phyloP scores from a whole-genome alignment of 2,113 vertebrate genomes.

The Corythaixoides concolor region DNA sequence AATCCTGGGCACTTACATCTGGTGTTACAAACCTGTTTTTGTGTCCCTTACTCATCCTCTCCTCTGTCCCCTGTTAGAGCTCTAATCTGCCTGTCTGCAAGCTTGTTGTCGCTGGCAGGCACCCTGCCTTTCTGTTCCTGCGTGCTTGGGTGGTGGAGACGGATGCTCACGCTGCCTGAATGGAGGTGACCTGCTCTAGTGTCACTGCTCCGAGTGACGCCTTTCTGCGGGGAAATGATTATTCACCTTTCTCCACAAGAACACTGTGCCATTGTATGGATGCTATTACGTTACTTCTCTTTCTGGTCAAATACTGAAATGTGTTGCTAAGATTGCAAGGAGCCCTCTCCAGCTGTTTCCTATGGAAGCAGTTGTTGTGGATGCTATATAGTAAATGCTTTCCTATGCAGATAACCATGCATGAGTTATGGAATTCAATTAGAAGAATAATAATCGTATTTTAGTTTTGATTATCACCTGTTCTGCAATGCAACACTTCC shows the following conservation, averaged over 20 bases:
- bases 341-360: background rate
- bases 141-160: background rate
- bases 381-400: background rate
- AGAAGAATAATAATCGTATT: background rate
- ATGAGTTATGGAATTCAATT: background rate
- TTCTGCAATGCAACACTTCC: background rate
- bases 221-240: background rate
- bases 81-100: background rate
- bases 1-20: background rate
- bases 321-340: background rate
- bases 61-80: background rate
- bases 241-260: fast-evolving
- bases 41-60: background rate
- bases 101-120: background rate
- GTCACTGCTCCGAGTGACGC: background rate
- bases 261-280: fast-evolving
- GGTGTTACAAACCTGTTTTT: background rate
- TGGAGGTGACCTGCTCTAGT: background rate
- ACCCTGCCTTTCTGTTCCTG: background rate
- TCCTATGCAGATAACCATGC: background rate
- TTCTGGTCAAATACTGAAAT: background rate
- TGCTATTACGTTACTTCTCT: background rate
- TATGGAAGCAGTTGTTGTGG: background rate
- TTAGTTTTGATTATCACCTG: background rate
- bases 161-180: background rate